Base-by-base conservation (phyloP, 1,140 invertebrate genomes). In the Zaprionus davidi region DNA sequence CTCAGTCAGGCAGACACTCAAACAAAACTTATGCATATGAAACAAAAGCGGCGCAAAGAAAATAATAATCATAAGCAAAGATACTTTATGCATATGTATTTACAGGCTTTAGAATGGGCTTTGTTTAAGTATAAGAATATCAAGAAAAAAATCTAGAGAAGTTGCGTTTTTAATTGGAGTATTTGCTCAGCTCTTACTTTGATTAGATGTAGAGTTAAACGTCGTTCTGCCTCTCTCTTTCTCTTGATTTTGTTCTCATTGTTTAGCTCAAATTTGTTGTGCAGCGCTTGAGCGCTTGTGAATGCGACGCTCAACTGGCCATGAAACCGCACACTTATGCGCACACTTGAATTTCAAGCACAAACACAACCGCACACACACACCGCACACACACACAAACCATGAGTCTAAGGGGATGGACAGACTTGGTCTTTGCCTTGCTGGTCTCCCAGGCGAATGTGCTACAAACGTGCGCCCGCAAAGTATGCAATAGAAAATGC, bases 401-500 rank as follows among this genome's bases (percentile, higher is more conserved):
- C 22, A 9, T 44, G 34, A 34, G 3, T 22, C 34, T 58, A 36
- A 51, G 41, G 44, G 56, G 44, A 41, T 67, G 64, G 26, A 55
- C 34, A 56, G 26, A 55, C 24, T 55, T 46, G 36, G 34, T 34
- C 24, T 51, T 62, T 63, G 44, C 28, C 55, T 60, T 68, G 44
- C 83, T 86, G 83, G 41, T 71, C 81, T 78, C 83, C 83, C 83
- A 88, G 83, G 76, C 74, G 44, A 71, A 76, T 83, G 83, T 83
- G 84, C 80, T 77, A 78, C 83, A 74, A 83, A 67, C 80, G 81
- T 84, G 81, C 77, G 84, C 56, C 71, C 81, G 59, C 73, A 69
- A 73, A 76, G 73, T 76, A 81, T 76, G 73, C 73, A 44, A 71
- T 65, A 60, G 34, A 65, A 76, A 71, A 71, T 76, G 66, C 63